Percentiles rank a stretch among this genome's conserved stretches.
phyloP scores from a whole-genome alignment of 1,140 invertebrate genomes.

The Anastatus disparis region DNA sequence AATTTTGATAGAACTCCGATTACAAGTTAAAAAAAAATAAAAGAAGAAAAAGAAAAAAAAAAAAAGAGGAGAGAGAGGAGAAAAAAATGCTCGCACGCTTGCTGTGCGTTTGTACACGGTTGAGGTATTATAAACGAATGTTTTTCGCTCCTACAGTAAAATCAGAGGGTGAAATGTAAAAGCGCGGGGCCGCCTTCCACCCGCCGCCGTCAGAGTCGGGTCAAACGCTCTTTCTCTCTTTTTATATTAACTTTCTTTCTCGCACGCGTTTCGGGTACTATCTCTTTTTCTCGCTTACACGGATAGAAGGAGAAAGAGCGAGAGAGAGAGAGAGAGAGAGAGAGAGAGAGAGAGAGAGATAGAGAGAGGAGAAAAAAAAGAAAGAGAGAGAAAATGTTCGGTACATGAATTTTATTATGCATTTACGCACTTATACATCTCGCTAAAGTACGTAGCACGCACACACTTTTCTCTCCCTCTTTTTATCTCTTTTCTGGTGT shows the following conservation, averaged over 20 bases:
- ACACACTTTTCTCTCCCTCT: neutral
- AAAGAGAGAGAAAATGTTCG: constrained; percentile 13
- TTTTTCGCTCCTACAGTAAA: constrained; percentile 60
- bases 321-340: neutral
- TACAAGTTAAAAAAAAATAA: constrained; percentile 22
- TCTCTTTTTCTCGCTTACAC: neutral
- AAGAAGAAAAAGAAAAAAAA: too few species aligned
- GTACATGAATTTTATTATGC: constrained; percentile 65
- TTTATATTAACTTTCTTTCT: too few species aligned
- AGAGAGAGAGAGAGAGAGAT: neutral
- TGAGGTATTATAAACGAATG: constrained; percentile 51
- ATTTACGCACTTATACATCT: constrained; percentile 66
- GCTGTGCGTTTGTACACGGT: too few species aligned
- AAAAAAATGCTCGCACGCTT: too few species aligned
- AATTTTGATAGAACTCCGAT: constrained; percentile 22
- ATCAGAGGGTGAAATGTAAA: constrained; percentile 53
- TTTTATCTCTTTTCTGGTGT: neutral
- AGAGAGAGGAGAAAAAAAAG: neutral
- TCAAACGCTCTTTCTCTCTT: constrained; percentile 22
- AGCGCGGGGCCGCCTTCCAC: constrained; percentile 32
- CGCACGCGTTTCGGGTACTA: too few species aligned
- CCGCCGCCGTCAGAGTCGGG: constrained; percentile 5
- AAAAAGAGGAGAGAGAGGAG: too few species aligned
- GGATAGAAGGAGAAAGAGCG: neutral
- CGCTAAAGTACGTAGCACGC: constrained; percentile 58